Evolutionary conservation across 2,113 vertebrate genomes (phyloP), one percentile per base, ranked within the genome.

Genomic region (Apodemus speciosus): DNA sequence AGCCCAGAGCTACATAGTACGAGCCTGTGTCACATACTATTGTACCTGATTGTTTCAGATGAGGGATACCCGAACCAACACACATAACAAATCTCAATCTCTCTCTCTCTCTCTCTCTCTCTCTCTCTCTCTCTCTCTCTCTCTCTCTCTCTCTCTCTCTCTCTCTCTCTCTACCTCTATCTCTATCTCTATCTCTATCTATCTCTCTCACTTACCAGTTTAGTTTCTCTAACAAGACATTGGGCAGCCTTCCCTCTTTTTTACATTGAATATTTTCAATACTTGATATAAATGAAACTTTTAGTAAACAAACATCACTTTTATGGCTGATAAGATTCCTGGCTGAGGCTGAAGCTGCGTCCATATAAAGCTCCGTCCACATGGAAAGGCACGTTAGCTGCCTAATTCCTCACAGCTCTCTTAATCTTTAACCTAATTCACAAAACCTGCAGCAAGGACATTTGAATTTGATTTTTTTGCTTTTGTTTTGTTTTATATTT

Each of bases 171-270:
- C n/a, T n/a, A n/a, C n/a, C n/a, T n/a, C n/a, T n/a, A n/a, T n/a
- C n/a, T n/a, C n/a, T n/a, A n/a, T n/a, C n/a, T n/a, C n/a, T n/a
- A n/a, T n/a, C n/a, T n/a, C n/a, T n/a, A n/a, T n/a, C n/a, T n/a
- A n/a, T n/a, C n/a, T n/a, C n/a, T n/a, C 3, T 56, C 51, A 80
- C 30, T n/a, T 58, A 69, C 3, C 15, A 71, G 56, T 89, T 94
- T 87, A 89, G 16, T 90, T 94, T 92, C 40, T 94, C n/a, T 87
- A 83, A 25, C 94, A 83, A 88, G 89, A 43, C 23, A 71, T 76
- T n/a, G 94, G 71, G 6, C 66, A 3, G 66, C 4, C 6, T 64
- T 46, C 6, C 30, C 9, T 79, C 30, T 87, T 95, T 95, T 90
- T 72, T 27, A 90, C 32, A 86, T 1, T 88, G 35, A 87, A 40